Percentiles rank a stretch among this genome's conserved stretches.
Evolutionary conservation across 2,797 vertebrate species (phyloP).

Genomic region (Agapornis canus): DNA sequence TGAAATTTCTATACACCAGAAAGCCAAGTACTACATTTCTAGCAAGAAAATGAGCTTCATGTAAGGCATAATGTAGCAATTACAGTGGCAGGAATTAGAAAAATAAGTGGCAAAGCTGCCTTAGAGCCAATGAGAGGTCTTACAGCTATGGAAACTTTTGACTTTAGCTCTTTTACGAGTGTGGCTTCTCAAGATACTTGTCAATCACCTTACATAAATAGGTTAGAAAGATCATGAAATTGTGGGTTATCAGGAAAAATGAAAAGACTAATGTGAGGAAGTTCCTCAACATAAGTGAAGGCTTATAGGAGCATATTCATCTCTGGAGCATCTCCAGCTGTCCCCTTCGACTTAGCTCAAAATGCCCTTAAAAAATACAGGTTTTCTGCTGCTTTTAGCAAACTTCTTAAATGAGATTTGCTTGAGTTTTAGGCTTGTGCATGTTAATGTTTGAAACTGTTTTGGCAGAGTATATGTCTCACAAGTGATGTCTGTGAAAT

Average conservation of each 20-base stretch:
- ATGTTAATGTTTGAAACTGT: not conserved
- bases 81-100: not conserved
- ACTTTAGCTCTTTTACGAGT: not conserved
- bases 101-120: not conserved
- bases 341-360: not conserved
- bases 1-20: not conserved
- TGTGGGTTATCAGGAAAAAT: not conserved
- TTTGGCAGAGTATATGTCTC: not conserved
- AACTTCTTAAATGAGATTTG: not conserved
- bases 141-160: not conserved
- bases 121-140: not conserved
- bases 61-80: not conserved
- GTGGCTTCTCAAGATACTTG: not conserved
- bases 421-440: not conserved
- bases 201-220: not conserved
- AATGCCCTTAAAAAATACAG: not conserved
- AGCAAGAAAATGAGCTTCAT: not conserved
- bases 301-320: not conserved
- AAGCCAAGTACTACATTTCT: not conserved
- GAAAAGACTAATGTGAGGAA: not conserved
- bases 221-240: not conserved
- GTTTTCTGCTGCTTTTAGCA: not conserved
- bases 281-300: not conserved
- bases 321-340: rapidly evolving
- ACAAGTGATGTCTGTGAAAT: not conserved